Base-by-base conservation (phyloP, 2,113 vertebrate genomes). In the Marmota monax region DNA sequence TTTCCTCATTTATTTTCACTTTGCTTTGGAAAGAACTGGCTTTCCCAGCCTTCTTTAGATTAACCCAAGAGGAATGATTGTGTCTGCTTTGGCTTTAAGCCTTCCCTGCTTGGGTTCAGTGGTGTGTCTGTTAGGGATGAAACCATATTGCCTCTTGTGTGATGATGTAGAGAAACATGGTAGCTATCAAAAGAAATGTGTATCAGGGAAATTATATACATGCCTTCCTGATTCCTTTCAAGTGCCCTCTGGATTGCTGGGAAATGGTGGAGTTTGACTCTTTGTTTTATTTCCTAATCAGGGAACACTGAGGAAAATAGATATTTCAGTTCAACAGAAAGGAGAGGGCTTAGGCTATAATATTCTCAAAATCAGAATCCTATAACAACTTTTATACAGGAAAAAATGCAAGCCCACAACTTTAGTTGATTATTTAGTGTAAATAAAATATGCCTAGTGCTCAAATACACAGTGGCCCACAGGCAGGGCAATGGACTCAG, bases 391-490 rank as follows among this genome's bases (percentile, higher is more conserved):
- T 82, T 82, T 39, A 78, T 2, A 82, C 9, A 53, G 32, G 70
- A 92, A 89, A 82, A 94, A 51, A 51, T 51, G 48, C 79, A 73
- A 96, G 4, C 4, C 16, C 25, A 74, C 27, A 78, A 69, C n/a
- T 92, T 85, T 37, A 88, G 84, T 51, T 73, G 53, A 48, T 17
- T 22, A 29, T 13, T 16, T 65, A 9, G 37, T 39, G 1, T 65
- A 89, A 69, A 83, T n/a, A 93, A 85, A 95, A 73, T 93, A 90
- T 3, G 56, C 25, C 32, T 73, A 37, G 11, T 63, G 16, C 53
- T 79, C 29, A 96, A 89, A 83, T 16, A 23, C 22, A 63, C n/a
- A 67, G 7, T 7, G 39, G 45, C 14, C 79, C 63, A 34, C 3
- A 13, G 34, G 58, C 70, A 92, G 87, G 58, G 48, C 32, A 79